A percentile compares a stretch with the other conserved stretches of the same genome.
phyloP scores from a whole-genome alignment of 1,140 invertebrate species.

The Galleria mellonella region DNA sequence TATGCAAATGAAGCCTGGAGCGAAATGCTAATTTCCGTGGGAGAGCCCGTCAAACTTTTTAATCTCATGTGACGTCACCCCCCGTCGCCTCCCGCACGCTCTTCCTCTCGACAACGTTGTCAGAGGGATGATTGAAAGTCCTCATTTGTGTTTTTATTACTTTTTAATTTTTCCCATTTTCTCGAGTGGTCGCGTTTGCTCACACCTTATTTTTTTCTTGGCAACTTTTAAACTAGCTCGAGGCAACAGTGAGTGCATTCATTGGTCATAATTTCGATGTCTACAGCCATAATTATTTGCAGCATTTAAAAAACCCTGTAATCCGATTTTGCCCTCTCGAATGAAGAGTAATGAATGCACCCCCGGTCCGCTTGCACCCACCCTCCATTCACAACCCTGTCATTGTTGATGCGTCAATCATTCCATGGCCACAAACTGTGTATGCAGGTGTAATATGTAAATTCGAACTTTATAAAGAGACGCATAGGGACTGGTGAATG shows the following conservation, averaged over 20 bases:
- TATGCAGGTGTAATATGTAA: too few relatives aligned
- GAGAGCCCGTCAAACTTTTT: conserved; percentile 67
- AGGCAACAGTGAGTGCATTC: too few relatives aligned
- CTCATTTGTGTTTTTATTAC: conserved; percentile 73
- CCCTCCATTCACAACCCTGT: conserved; percentile 13
- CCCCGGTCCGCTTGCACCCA: conserved; percentile 5
- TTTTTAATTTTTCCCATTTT: conserved; percentile 70
- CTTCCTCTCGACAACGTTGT: conserved; percentile 25
- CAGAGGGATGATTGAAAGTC: conserved; percentile 67
- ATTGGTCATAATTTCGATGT: too few relatives aligned
- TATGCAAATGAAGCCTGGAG: conserved; percentile 55
- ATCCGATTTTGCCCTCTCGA: conserved; percentile 21
- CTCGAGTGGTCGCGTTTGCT: conserved; percentile 13
- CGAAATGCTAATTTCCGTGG: conserved; percentile 71
- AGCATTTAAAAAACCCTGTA: conserved; percentile 4
- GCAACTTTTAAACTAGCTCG: conserved; percentile 1
- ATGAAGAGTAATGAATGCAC: conserved; percentile 20
- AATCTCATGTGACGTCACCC: conserved; percentile 66
- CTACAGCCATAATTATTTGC: background rate
- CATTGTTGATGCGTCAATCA: conserved; percentile 20
- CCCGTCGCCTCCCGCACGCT: conserved; percentile 20
- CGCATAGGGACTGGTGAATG: background rate
- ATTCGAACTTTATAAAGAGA: too few relatives aligned
- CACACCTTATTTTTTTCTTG: conserved; percentile 3
- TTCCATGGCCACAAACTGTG: conserved; percentile 4